Evolutionary conservation across 92 coral and sea anemone genomes (phyloP), one percentile per base, ranked within the genome.

Genomic region (Umimayanthus kanabou): DNA sequence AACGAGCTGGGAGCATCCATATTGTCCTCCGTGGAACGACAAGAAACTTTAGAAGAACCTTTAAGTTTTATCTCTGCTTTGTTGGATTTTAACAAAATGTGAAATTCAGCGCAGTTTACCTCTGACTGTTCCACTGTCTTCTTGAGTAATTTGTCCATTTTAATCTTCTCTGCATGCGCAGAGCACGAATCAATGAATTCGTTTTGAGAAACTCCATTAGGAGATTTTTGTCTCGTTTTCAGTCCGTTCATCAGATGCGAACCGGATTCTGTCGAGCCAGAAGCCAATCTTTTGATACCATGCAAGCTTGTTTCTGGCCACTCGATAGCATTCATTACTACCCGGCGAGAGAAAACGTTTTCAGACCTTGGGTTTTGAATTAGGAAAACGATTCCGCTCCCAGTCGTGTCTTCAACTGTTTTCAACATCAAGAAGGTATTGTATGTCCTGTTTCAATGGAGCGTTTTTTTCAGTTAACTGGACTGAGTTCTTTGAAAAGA

Each of bases 11-110:
- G 10, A 45, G 78, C 29, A 5, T n/a, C 10, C 67, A 16, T n/a
- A 22, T 83, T 50, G 61, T 71, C 39, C 25, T 69, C 25, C 64
- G 53, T 67, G 9, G 39, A 43, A 28, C 57, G 42, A 66, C 40
- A 50, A 2, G 45, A 11, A 25, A 74, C 0, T 26, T 28, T 25
- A 15, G 87, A 28, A 5, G 42, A 82, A 10, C 86, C 86, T 8
- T 47, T 82, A 6, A 82, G 76, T 29, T 43, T 67, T 13, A 82
- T 7, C 39, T 82, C 86, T 66, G 86, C 86, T 55, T 45, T 67
- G 42, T 82, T 82, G 11, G 86, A 49, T 49, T 45, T 82, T 29
- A 83, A 83, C 29, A 83, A 70, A 73, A 69, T 83, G 66, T 45
- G 42, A 20, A 83, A 49, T 45, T 83, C 78, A 43, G 87, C 42